phyloP scores from a whole-genome alignment of 2,888 invertebrate genomes.

The Drosophila acutilabella region DNA sequence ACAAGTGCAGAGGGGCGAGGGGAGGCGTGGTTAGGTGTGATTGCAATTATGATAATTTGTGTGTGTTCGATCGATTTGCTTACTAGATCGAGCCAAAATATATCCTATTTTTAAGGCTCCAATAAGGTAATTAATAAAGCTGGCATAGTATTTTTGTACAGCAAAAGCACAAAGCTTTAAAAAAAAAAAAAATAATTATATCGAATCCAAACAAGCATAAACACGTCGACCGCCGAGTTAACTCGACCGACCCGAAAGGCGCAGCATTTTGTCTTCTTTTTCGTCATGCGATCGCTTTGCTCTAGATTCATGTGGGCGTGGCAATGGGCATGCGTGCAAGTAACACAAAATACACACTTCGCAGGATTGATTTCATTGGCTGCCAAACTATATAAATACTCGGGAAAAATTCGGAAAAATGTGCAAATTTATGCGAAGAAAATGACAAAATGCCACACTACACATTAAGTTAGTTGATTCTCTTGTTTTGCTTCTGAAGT shows the following conservation, averaged over 20 bases:
- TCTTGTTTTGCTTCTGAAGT: slow-evolving; percentile 64
- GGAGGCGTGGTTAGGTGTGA: slow-evolving; percentile 16
- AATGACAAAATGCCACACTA: slow-evolving; percentile 39
- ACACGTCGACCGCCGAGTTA: slow-evolving; percentile 44
- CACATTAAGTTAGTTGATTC: slow-evolving; percentile 34
- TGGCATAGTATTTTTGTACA: slow-evolving; percentile 38
- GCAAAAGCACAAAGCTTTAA: slow-evolving; percentile 55
- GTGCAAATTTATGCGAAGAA: slow-evolving; percentile 7
- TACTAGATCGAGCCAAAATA: slow-evolving; percentile 4
- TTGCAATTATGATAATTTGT: slow-evolving; percentile 21
- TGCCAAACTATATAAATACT: slow-evolving; percentile 8
- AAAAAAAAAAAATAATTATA: slow-evolving; percentile 23
- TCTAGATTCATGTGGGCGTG: slow-evolving; percentile 20
- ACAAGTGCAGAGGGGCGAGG: slow-evolving; percentile 26
- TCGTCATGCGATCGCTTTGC: slow-evolving; percentile 41
- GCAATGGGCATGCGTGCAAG: slow-evolving; percentile 28
- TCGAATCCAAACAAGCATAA: slow-evolving; percentile 77
- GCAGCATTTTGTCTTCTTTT: slow-evolving; percentile 54
- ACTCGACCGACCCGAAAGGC: slow-evolving; percentile 24
- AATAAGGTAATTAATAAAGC: slow-evolving; percentile 7
- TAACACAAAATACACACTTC: slow-evolving; percentile 3
- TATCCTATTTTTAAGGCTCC: neutral
- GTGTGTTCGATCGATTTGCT: slow-evolving; percentile 16
- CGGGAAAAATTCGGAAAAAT: slow-evolving; percentile 21
- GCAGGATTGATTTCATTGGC: neutral